Percentiles rank a stretch among this genome's conserved stretches.
These are phyloP conservation scores for Dascillus cervinus DNA, from an alignment of 2,888 invertebrate genomes.

Conservation along the genomic window DNA sequence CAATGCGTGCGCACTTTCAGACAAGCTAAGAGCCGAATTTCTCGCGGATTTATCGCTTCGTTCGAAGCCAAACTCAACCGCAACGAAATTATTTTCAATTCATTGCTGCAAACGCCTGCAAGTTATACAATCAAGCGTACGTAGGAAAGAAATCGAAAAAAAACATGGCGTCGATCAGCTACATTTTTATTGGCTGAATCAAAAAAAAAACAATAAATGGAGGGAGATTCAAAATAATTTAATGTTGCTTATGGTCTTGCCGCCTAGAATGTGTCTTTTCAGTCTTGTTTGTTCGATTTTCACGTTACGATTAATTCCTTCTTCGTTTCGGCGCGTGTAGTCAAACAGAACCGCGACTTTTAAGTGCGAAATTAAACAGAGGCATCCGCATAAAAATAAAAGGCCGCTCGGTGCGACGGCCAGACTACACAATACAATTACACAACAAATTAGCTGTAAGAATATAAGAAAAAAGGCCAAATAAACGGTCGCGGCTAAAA, in stretches of 20 bases:
- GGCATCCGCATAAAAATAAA: conserved; percentile 25
- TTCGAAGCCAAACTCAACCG: too few relatives aligned
- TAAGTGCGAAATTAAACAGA: conserved; percentile 17
- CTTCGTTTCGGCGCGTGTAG: conserved; percentile 6
- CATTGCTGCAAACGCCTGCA: too few relatives aligned
- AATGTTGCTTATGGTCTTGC: conserved; percentile 21
- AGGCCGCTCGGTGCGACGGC: conserved; percentile 26
- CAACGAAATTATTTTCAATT: too few relatives aligned
- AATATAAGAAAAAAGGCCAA: conserved; percentile 20
- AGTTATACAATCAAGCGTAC: too few relatives aligned
- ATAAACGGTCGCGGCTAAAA: conserved; percentile 23
- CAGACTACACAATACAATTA: conserved; percentile 24
- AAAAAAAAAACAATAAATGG: too few relatives aligned
- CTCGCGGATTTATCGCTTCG: too few relatives aligned
- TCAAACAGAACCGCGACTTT: conserved; percentile 12
- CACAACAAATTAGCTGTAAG: conserved; percentile 23
- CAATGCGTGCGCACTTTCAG: conserved; percentile 11
- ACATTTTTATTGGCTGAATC: too few relatives aligned
- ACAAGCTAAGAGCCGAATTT: conserved; percentile 3
- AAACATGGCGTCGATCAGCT: too few relatives aligned
- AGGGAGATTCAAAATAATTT: conserved; percentile 20
- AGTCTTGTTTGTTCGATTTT: conserved; percentile 7
- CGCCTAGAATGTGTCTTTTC: conserved; percentile 17
- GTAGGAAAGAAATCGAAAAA: too few relatives aligned
- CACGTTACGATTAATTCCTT: conserved; percentile 2